phyloP scores from a whole-genome alignment of 2,888 invertebrate species.

The Rhagophthalmus giganteus region DNA sequence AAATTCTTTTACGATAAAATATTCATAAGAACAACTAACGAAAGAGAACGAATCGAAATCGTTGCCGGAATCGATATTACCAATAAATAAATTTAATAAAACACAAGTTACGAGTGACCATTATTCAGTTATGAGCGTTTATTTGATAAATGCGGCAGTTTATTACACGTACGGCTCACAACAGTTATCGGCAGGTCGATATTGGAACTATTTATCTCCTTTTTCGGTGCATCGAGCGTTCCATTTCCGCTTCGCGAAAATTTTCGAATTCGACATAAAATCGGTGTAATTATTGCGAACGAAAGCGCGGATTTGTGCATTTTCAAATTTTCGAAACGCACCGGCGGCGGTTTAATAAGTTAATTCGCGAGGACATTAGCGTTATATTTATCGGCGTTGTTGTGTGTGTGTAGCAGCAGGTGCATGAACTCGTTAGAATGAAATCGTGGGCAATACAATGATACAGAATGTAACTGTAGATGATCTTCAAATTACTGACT shows the following conservation, averaged over 20 bases:
- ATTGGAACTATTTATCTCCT: constrained; percentile 30
- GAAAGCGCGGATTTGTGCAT: too few relatives aligned
- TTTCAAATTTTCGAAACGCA: too few relatives aligned
- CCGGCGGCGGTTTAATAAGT: too few relatives aligned
- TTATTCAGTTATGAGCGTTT: constrained; percentile 32
- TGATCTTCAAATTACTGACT: too few relatives aligned
- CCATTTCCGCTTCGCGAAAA: constrained; percentile 11
- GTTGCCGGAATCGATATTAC: constrained; percentile 10
- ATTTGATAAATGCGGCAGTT: constrained; percentile 31
- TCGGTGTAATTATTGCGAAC: too few relatives aligned
- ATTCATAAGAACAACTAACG: constrained; percentile 3
- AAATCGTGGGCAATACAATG: too few relatives aligned
- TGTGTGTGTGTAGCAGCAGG: too few relatives aligned
- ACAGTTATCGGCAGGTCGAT: constrained; percentile 32
- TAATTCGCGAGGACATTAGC: too few relatives aligned
- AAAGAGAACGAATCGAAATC: constrained; percentile 15
- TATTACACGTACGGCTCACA: constrained; percentile 29
- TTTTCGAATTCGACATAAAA: constrained; percentile 4
- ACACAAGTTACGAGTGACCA: constrained; percentile 30
- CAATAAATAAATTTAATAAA: constrained; percentile 32
- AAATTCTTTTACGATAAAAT: constrained; percentile 11
- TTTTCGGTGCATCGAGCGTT: constrained; percentile 19
- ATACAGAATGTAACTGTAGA: too few relatives aligned
- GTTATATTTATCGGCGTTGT: too few relatives aligned
- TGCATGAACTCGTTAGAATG: too few relatives aligned